Base-by-base conservation (phyloP, 2,797 vertebrate species). In the Sciurus vulgaris region DNA sequence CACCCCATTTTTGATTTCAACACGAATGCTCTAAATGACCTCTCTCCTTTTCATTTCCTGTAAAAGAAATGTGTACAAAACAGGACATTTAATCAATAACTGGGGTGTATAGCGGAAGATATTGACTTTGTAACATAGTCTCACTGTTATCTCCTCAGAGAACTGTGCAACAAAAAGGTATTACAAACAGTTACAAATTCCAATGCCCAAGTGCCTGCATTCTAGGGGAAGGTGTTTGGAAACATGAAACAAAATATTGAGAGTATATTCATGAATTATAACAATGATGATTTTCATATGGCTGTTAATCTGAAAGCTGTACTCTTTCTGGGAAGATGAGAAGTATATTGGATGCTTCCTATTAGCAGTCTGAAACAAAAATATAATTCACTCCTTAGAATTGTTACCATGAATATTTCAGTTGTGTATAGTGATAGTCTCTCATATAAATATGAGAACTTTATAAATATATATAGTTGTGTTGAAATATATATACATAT, bases 121-220 rank as follows among this genome's bases (percentile, higher is more conserved):
- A 84, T 74, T 95, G 84, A 79, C 79, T 70, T 96, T 59, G 70
- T 84, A 94, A 74, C 44, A 88, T 56, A 74, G 30, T 59, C 22
- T 86, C 86, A 76, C n/a, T 74, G 59, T 91, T 86, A 86, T 69
- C 51, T 94, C 54, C 59, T 87, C 44, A 59, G 33, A 92, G 59
- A 92, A 84, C 24, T 51, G 38, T 82, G 38, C 38, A 95, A 92
- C 24, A 86, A 77, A 95, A 79, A 44, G 1, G 14, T 79, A 3
- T 61, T 63, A 54, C 70, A 86, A 89, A 73, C 54, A 89, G 15
- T 88, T 63, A 49, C n/a, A 73, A 86, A 90, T n/a, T 47, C 86
- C 65, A 94, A 83, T 35, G 35, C 33, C 26, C 11, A 69, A 86
- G 41, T 93, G 10, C 59, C 47, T 91, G 9, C 44, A 49, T 95